These are phyloP conservation scores for Athetis lepigone DNA, from an alignment of 2,888 invertebrate genomes.

Conservation along the genomic window DNA sequence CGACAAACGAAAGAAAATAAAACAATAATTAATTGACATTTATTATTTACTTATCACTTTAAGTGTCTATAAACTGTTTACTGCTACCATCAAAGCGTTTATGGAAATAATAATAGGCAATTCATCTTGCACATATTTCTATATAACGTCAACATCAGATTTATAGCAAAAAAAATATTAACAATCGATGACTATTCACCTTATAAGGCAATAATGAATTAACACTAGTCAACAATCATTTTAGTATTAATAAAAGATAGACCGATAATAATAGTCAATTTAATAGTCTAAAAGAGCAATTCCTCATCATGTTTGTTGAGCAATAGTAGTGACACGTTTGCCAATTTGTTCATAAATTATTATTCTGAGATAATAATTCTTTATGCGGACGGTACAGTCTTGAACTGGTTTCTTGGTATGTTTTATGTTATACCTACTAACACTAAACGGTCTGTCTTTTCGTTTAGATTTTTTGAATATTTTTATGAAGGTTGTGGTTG, in stretches of 20 bases:
- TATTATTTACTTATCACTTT: slow-evolving; percentile 39
- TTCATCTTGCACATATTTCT: slow-evolving; percentile 22
- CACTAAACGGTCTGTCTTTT: slow-evolving; percentile 78
- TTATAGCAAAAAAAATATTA: slow-evolving; percentile 35
- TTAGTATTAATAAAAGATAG: slow-evolving; percentile 37
- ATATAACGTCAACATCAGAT: slow-evolving; percentile 33
- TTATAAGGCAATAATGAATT: slow-evolving; percentile 44
- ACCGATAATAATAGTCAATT: slow-evolving; percentile 21
- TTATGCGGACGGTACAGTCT: slow-evolving; percentile 74
- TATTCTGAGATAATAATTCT: slow-evolving; percentile 49
- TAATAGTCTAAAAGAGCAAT: slow-evolving; percentile 46
- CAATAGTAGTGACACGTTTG: slow-evolving; percentile 48
- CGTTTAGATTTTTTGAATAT: slow-evolving; percentile 82
- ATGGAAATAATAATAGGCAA: slow-evolving; percentile 26
- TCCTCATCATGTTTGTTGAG: slow-evolving; percentile 45
- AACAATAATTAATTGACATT: slow-evolving; percentile 35
- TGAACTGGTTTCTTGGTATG: slow-evolving; percentile 79
- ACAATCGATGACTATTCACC: slow-evolving; percentile 29
- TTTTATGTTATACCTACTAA: slow-evolving; percentile 75
- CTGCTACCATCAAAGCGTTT: slow-evolving; percentile 22
- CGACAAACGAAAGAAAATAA: slow-evolving; percentile 33
- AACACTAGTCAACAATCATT: slow-evolving; percentile 33
- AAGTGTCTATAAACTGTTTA: slow-evolving; percentile 36
- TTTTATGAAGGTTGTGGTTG: slow-evolving; percentile 77
- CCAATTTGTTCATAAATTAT: slow-evolving; percentile 46